phyloP scores from a whole-genome alignment of 1,140 invertebrate genomes.

The Gryon sp. region DNA sequence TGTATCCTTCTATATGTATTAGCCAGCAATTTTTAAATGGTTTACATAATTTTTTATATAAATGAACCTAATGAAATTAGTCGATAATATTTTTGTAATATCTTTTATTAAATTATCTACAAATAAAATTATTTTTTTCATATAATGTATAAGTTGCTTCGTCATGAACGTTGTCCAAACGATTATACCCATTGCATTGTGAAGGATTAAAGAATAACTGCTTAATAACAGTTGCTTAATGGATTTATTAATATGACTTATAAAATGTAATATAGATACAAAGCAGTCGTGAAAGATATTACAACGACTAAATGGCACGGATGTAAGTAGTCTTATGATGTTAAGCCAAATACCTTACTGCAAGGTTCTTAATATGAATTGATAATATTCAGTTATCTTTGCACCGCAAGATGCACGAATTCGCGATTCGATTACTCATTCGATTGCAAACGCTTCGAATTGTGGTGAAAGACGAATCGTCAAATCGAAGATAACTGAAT shows the following conservation, averaged over 20 bases:
- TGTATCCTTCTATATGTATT: background rate
- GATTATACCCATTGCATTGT: too few relatives aligned
- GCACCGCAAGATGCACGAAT: constrained; percentile 65
- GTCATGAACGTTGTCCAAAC: too few relatives aligned
- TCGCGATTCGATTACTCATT: constrained; percentile 59
- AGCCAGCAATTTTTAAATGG: background rate
- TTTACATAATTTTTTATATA: too few relatives aligned
- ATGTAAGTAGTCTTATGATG: constrained; percentile 51
- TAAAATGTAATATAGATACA: constrained; percentile 73
- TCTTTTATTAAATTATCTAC: too few relatives aligned
- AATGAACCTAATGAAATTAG: too few relatives aligned
- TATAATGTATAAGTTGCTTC: too few relatives aligned
- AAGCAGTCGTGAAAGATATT: constrained; percentile 55
- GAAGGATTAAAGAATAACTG: constrained; percentile 8
- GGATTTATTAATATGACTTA: constrained; percentile 72
- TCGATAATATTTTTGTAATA: too few relatives aligned
- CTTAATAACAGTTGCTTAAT: constrained; percentile 66
- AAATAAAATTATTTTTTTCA: too few relatives aligned
- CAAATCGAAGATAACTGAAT: constrained; percentile 65
- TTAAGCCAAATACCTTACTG: constrained; percentile 54
- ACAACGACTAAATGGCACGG: constrained; percentile 46
- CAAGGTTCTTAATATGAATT: constrained; percentile 20
- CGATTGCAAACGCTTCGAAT: constrained; percentile 66
- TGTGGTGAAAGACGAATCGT: constrained; percentile 70
- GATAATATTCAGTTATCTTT: constrained; percentile 58